phyloP scores from a whole-genome alignment of 2,888 invertebrate species.

The Polylopha cassiicola region DNA sequence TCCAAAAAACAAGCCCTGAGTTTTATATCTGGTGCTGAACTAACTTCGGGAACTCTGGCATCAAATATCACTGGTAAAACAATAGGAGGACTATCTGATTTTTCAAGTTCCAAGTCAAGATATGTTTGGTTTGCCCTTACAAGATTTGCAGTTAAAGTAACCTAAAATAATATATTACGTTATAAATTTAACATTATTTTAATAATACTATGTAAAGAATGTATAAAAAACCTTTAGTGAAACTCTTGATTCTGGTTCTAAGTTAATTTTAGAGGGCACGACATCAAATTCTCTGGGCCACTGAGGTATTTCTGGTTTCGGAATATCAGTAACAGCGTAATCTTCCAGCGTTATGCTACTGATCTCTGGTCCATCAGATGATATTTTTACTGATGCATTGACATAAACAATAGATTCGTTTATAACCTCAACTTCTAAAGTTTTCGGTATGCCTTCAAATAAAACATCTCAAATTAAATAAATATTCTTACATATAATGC shows the following conservation, averaged over 20 bases:
- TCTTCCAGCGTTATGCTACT: constrained; percentile 65
- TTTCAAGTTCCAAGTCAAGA: constrained; percentile 75
- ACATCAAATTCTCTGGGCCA: constrained; percentile 76
- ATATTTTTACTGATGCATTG: constrained; percentile 63
- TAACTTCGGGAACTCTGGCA: constrained; percentile 69
- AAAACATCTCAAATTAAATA: constrained; percentile 4
- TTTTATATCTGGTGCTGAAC: constrained; percentile 67
- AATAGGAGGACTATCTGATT: constrained; percentile 74
- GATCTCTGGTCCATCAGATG: constrained; percentile 75
- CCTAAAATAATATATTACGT: constrained; percentile 45
- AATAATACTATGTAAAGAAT: neutral
- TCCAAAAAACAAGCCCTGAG: constrained; percentile 78
- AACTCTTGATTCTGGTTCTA: constrained; percentile 62
- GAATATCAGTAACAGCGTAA: constrained; percentile 53
- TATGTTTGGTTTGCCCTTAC: constrained; percentile 61
- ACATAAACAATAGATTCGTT: constrained; percentile 78
- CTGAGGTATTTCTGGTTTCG: constrained; percentile 57
- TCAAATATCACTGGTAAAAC: constrained; percentile 70
- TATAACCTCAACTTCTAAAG: constrained; percentile 61
- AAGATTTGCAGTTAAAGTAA: constrained; percentile 74
- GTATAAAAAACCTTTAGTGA: constrained; percentile 53
- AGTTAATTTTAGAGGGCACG: constrained; percentile 60
- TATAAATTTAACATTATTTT: neutral
- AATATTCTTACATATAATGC: neutral
- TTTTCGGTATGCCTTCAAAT: constrained; percentile 65